Base-by-base conservation (phyloP, 1,140 invertebrate species). In the Drosophila mojavensis region DNA sequence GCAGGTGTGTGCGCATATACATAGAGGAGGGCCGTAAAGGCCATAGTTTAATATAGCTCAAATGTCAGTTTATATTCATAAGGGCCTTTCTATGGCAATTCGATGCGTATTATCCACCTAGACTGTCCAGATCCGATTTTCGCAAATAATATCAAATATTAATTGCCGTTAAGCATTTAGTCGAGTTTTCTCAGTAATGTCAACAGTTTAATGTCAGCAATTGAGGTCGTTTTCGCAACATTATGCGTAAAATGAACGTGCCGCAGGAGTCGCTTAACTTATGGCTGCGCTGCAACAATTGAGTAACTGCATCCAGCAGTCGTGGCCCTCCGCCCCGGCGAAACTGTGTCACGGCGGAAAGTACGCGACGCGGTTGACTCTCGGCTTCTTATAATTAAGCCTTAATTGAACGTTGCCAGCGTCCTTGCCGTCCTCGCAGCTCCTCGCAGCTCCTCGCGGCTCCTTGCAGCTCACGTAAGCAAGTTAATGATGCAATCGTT, bases 401-500 rank as follows among this genome's bases (percentile, higher is more conserved):
- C 82, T 75, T 85, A 85, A 85, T 85, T 85, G 78, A 85, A 85
- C 78, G 66, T 53, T 60, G 64, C 64, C 71, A 28, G 60, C 15
- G 24, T 10, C 50, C 36, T 26, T 24, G 33, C 28, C 41, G 56
- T 10, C 20, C 50, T 10, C 7, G 24, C 26, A 10, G 30, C 20
- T 20, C 20, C 20, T 20, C 20, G n/a, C n/a, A n/a, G n/a, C n/a
- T 30, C n/a, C 26, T 28, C 2, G 2, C 26, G 26, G 2, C 26
- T 28, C 4, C n/a, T n/a, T n/a, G 20, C 20, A 53, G 39, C 55
- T 39, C 83, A 80, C 84, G 83, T 79, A 77, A 77, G 76, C 69
- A 78, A 88, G 68, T 83, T 86, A 86, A 86, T 86, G 83, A 88
- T 86, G 83, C 76, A 86, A 81, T 79, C 83, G 83, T 54, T 69